These are phyloP conservation scores for Pterobdella sp. DNA, from an alignment of 2,888 invertebrate genomes.

Conservation along the genomic window DNA sequence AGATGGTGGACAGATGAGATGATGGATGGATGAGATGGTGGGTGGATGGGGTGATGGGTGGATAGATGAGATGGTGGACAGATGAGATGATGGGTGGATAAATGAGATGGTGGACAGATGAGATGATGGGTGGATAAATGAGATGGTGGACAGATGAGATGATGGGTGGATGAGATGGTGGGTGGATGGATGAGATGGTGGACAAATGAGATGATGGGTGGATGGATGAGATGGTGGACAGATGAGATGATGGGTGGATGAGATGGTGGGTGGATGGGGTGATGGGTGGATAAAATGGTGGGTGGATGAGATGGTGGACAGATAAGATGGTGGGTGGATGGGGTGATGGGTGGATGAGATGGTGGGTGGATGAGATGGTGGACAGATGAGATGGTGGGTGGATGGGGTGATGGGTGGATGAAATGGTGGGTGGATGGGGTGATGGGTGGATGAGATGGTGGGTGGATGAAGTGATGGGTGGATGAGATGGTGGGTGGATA, in stretches of 20 bases:
- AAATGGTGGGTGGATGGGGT: not conserved
- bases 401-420: not conserved
- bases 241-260: conserved; percentile 11
- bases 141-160: not conserved
- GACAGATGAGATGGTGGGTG: not conserved
- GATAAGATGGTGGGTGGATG: not conserved
- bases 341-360: not conserved
- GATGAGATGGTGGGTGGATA: not conserved
- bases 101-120: not conserved
- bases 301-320: no score
- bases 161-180: conserved; percentile 6
- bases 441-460: conserved; percentile 9
- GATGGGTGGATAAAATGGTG: no score
- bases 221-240: not conserved
- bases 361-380: conserved; percentile 2
- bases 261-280: not conserved
- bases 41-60: not conserved
- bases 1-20: not conserved
- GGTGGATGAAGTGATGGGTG: not conserved
- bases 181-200: conserved; percentile 4
- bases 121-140: not conserved
- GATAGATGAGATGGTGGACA: not conserved
- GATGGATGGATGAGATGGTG: not conserved
- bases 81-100: conserved; percentile 9
- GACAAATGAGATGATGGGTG: not conserved